A percentile compares a stretch with the other conserved stretches of the same genome.
These are phyloP conservation scores for Remorina albescens DNA, from an alignment of 2,797 vertebrate species.

Conservation along the genomic window DNA sequence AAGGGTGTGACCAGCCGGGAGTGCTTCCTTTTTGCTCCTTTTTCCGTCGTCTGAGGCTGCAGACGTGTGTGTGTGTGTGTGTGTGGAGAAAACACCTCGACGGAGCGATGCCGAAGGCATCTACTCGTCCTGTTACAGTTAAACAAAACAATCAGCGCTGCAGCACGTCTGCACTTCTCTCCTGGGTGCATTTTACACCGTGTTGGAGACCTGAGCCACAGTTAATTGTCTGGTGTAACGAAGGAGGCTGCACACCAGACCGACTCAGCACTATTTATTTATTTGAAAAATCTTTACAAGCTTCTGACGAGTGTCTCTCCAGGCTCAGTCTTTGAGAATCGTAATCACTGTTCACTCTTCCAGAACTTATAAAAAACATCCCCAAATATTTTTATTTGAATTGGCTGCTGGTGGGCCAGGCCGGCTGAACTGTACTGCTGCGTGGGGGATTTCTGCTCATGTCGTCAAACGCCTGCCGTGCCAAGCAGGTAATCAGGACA, in stretches of 20 bases:
- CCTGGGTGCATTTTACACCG: slow-evolving; percentile 36
- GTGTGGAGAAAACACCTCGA: slow-evolving; percentile 35
- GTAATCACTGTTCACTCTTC: background rate
- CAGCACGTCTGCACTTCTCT: slow-evolving; percentile 21
- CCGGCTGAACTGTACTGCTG: background rate
- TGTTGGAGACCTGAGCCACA: slow-evolving; percentile 5
- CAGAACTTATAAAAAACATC: slow-evolving; percentile 28
- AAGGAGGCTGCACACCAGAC: slow-evolving; percentile 1
- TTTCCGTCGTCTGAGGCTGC: slow-evolving; percentile 45
- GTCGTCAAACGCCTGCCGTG: slow-evolving; percentile 40
- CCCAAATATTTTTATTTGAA: slow-evolving; percentile 39
- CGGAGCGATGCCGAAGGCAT: slow-evolving; percentile 36
- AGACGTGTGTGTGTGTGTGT: background rate
- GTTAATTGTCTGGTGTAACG: background rate
- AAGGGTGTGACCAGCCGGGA: slow-evolving; percentile 83
- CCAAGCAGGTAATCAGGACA: slow-evolving; percentile 37
- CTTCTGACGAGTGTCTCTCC: background rate
- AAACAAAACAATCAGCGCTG: slow-evolving; percentile 19
- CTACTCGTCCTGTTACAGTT: slow-evolving; percentile 26
- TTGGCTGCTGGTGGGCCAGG: too few relatives aligned
- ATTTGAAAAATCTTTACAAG: slow-evolving; percentile 2
- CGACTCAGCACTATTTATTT: background rate
- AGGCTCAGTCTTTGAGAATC: background rate
- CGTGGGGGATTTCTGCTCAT: slow-evolving; percentile 46
- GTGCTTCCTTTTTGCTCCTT: slow-evolving; percentile 74